Percentiles rank a stretch among this genome's conserved stretches.
Conservation (phyloP, 2,797 vertebrate genomes). For the Etheostoma nigrum region DNA sequence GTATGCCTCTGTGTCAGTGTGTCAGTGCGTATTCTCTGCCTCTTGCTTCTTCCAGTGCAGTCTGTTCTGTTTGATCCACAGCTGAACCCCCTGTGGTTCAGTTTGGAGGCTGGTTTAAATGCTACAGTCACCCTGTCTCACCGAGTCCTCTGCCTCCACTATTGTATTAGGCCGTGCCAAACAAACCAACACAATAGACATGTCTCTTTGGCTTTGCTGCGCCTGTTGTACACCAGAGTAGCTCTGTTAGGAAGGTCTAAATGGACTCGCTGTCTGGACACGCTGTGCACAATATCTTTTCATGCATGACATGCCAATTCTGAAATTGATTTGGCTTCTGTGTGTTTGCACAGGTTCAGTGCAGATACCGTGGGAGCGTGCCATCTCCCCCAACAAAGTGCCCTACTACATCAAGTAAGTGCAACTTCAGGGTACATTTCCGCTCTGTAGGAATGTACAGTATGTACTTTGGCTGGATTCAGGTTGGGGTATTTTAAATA, state of each 20-base stretch:
- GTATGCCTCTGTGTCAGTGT: slow-evolving; percentile 25
- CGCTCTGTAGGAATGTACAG: not conserved
- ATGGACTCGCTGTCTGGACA: slow-evolving; percentile 62
- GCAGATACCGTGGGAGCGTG: slow-evolving; percentile 98
- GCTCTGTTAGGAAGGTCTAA: slow-evolving; percentile 61
- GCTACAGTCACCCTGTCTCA: slow-evolving; percentile 30
- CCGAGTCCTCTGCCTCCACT: slow-evolving; percentile 35
- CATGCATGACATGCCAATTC: slow-evolving; percentile 61
- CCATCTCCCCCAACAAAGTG: slow-evolving; percentile 99
- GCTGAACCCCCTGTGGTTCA: slow-evolving; percentile 39
- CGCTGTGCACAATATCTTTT: slow-evolving; percentile 65
- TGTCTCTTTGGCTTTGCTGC: slow-evolving; percentile 60
- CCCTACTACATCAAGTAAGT: slow-evolving; percentile 99
- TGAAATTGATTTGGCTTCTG: slow-evolving; percentile 59
- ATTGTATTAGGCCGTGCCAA: slow-evolving; percentile 62
- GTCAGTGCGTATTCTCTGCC: not conserved
- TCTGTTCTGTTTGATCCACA: slow-evolving; percentile 50
- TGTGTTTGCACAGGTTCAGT: slow-evolving; percentile 90
- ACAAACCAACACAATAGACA: slow-evolving; percentile 65
- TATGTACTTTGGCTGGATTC: slow-evolving; percentile 18
- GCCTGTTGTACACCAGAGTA: slow-evolving; percentile 45
- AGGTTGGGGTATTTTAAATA: slow-evolving; percentile 4
- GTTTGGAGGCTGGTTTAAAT: slow-evolving; percentile 36
- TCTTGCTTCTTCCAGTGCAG: slow-evolving; percentile 25
- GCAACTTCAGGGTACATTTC: slow-evolving; percentile 43